Percentiles rank a stretch among this genome's conserved stretches.
Evolutionary conservation across 2,797 vertebrate genomes (phyloP).

Genomic region (Myiothlypis coronata): DNA sequence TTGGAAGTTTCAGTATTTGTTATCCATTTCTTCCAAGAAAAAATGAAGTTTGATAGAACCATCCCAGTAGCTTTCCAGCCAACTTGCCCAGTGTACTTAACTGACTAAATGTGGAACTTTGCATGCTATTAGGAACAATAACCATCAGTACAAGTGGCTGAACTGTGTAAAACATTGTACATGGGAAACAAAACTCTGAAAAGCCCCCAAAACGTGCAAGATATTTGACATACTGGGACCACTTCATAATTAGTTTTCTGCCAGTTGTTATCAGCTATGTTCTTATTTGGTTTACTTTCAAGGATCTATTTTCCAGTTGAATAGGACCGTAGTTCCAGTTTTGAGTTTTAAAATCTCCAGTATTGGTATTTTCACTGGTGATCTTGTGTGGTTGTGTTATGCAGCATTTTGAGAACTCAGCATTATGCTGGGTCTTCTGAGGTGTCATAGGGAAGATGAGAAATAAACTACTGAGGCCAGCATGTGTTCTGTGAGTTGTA

Average conservation of each 20-base stretch:
- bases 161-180: not conserved
- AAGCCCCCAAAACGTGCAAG: not conserved
- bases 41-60: not conserved
- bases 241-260: not conserved
- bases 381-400: not conserved
- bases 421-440: not conserved
- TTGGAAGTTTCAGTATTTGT: not conserved
- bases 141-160: not conserved
- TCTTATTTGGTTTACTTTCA: not conserved
- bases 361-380: not conserved
- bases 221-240: not conserved
- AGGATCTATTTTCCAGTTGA: not conserved
- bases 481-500: not conserved
- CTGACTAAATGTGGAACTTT: not conserved
- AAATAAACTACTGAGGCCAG: not conserved
- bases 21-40: not conserved
- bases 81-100: not conserved
- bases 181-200: not conserved
- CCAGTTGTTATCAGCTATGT: not conserved
- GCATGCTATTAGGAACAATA: not conserved
- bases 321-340: not conserved
- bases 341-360: not conserved
- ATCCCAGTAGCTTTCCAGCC: not conserved
- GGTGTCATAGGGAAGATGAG: not conserved
- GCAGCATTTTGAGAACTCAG: not conserved